A percentile compares a stretch with the other conserved stretches of the same genome.
Evolutionary conservation across 1,140 invertebrate species (phyloP).

Genomic region (Platyura marginata): DNA sequence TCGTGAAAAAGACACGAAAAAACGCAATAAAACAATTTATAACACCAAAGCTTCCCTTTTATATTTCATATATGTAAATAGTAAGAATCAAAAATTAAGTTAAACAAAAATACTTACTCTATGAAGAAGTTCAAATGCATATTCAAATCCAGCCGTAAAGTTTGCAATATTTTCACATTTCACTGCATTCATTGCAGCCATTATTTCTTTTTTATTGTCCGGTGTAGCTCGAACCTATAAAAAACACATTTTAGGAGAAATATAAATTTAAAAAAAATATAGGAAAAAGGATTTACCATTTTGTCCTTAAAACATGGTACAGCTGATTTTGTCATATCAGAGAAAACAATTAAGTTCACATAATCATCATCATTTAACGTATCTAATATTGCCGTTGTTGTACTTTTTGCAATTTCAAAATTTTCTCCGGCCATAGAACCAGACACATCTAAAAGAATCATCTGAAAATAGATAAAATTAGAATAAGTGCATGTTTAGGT

Average conservation of each 20-base stretch:
- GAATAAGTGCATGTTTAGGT: not conserved
- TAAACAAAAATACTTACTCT: no score
- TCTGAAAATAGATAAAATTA: constrained; percentile 9
- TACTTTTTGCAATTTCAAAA: constrained; percentile 66
- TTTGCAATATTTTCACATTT: constrained; percentile 70
- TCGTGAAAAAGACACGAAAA: no score
- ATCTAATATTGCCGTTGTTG: constrained; percentile 73
- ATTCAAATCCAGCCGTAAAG: constrained; percentile 74
- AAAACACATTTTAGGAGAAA: not conserved
- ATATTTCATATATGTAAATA: no score
- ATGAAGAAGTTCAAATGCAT: constrained; percentile 81
- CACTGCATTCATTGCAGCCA: constrained; percentile 45
- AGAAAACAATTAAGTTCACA: constrained; percentile 82
- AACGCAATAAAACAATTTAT: no score
- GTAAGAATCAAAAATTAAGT: no score
- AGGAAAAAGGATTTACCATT: constrained; percentile 50
- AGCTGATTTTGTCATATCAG: constrained; percentile 51
- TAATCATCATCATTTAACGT: constrained; percentile 93
- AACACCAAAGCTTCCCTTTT: no score
- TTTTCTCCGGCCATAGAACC: constrained; percentile 77
- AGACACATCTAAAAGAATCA: constrained; percentile 79
- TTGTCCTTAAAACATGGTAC: constrained; percentile 75
- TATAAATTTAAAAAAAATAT: not conserved
- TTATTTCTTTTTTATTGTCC: constrained; percentile 70
- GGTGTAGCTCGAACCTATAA: constrained; percentile 47